Conservation (phyloP, 2,113 vertebrate species). For the Sapajus apella region DNA sequence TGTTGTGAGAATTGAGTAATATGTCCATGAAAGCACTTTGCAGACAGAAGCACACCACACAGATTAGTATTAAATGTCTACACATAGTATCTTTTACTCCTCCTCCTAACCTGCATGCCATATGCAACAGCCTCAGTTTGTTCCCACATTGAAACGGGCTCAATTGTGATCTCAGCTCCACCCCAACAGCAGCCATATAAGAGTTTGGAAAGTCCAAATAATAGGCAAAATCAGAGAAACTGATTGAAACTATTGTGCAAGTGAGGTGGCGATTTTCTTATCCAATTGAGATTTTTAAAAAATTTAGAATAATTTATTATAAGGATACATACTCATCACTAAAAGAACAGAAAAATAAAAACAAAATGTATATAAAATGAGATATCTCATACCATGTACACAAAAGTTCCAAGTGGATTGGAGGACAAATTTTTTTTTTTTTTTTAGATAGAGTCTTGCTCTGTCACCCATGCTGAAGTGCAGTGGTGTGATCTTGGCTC, state of each 20-base stretch:
- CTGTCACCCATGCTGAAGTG: no score
- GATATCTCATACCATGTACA: neutral
- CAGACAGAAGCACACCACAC: neutral
- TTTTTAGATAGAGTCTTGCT: no score
- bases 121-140: neutral
- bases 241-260: neutral
- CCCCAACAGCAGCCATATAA: neutral
- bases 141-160: neutral
- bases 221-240: neutral
- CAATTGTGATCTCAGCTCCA: neutral
- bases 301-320: neutral
- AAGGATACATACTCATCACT: neutral
- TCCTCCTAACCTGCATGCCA: neutral
- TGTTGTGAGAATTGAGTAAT: neutral
- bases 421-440: neutral
- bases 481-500: no score
- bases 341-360: conserved; percentile 3
- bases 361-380: neutral
- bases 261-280: neutral
- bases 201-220: neutral
- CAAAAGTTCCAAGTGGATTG: neutral
- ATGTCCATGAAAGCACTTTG: neutral
- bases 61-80: neutral
- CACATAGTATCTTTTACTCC: neutral
- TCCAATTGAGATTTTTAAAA: neutral